Evolutionary conservation across 2,797 vertebrate genomes (phyloP), one percentile per base, ranked within the genome.

Genomic region (Remorina albescens): DNA sequence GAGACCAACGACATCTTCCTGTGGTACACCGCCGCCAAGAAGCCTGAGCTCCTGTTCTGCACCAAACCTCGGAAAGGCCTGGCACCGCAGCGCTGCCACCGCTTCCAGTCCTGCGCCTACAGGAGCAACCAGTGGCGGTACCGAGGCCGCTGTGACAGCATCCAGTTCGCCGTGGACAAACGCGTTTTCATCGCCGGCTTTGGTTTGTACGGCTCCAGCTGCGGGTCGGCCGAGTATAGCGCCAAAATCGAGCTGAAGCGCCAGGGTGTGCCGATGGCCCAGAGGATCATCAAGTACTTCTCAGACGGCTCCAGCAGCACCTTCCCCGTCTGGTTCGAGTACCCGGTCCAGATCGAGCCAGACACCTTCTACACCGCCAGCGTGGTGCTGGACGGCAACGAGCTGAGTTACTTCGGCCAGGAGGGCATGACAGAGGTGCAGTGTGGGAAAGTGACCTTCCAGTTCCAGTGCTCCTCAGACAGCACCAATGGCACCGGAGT

Each of bases 101-200:
- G 98, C 32, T 99, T 99, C 90, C 98, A 99, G 92, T 99, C 98
- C 0, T 99, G 98, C 1, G 98, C 98, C 34, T 99, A 99, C 88
- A 93, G 98, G 58, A 99, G 98, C 94, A 99, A 99, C 93, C 98
- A 99, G 91, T 99, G 98, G 98, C 95, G 98, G 5, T 99, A 99
- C 88, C 84, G 98, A 2, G 98, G 98, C 5, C 97, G 98, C 64
- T 99, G 98, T 1, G 98, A 99, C 94, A 99, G 97, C 94, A 99
- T 99, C 83, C 98, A 99, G 95, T 99, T 99, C 7, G 98, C 98
- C 0, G 97, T 97, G 4, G 98, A 99, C 79, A 96, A 96, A 39
- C 95, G 98, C 3, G 95, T 99, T 32, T 99, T 99, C 86, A 96
- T 99, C 0, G 98, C 98, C 0, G 98, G 98, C 56, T 99, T 99